These are phyloP conservation scores for Unio delphinus DNA, from an alignment of 2,888 invertebrate species.

Conservation along the genomic window DNA sequence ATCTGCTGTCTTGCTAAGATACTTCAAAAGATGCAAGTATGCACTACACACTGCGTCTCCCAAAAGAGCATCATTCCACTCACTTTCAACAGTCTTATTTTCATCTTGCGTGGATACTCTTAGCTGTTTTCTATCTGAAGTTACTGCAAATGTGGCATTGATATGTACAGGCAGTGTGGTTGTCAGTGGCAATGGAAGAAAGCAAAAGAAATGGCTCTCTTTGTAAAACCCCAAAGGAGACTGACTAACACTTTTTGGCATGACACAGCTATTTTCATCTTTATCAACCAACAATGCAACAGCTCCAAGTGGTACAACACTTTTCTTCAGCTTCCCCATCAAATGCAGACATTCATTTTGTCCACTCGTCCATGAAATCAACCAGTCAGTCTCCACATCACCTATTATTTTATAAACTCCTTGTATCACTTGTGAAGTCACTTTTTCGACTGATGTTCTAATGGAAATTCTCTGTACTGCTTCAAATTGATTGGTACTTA, in stretches of 20 bases:
- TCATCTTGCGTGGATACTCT: slow-evolving; percentile 47
- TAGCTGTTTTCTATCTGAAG: slow-evolving; percentile 52
- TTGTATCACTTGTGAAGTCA: not conserved
- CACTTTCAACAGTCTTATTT: slow-evolving; percentile 21
- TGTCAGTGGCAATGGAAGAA: slow-evolving; percentile 53
- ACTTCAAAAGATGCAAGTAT: slow-evolving; percentile 15
- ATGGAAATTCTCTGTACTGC: no score
- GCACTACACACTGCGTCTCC: slow-evolving; percentile 16
- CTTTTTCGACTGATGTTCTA: not conserved
- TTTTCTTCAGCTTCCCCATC: slow-evolving; percentile 5
- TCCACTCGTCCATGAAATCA: slow-evolving; percentile 33
- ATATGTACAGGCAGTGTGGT: slow-evolving; percentile 59
- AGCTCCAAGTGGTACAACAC: slow-evolving; percentile 30
- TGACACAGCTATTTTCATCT: not conserved
- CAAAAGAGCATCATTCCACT: slow-evolving; percentile 19
- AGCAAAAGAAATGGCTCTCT: slow-evolving; percentile 34
- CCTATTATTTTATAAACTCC: not conserved
- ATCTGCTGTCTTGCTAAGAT: not conserved
- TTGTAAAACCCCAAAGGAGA: slow-evolving; percentile 30
- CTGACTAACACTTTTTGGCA: not conserved
- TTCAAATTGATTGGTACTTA: no score
- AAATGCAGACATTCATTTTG: slow-evolving; percentile 2
- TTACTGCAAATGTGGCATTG: slow-evolving; percentile 60
- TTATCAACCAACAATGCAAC: slow-evolving; percentile 15
- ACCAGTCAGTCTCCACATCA: slow-evolving; percentile 15